These are phyloP conservation scores for Agrypnus murinus DNA, from an alignment of 2,888 invertebrate genomes.

Conservation along the genomic window DNA sequence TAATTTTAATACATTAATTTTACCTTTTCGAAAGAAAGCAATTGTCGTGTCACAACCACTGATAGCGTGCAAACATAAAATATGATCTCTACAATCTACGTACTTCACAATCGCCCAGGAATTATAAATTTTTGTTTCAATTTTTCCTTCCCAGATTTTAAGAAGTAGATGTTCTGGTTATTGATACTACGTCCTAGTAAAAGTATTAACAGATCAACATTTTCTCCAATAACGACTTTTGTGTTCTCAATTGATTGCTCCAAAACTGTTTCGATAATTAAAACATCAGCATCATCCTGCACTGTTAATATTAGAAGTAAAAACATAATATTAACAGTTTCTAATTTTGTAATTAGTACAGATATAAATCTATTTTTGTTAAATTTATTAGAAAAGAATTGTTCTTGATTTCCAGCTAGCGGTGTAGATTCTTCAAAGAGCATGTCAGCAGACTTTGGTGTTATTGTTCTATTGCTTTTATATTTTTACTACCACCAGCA, in stretches of 20 bases:
- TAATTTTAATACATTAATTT: not conserved
- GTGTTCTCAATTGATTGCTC: slow-evolving; percentile 25
- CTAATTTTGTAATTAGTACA: not conserved
- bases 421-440: not conserved
- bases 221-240: slow-evolving; percentile 60
- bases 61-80: slow-evolving; percentile 48
- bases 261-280: not conserved
- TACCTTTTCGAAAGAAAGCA: slow-evolving; percentile 21
- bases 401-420: not conserved
- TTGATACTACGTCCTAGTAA: slow-evolving; percentile 54
- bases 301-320: no score
- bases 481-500: no score
- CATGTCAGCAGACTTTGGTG: no score
- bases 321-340: no score
- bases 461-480: no score
- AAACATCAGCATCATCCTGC: slow-evolving; percentile 5
- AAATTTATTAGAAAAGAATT: not conserved
- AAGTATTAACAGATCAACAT: slow-evolving; percentile 58
- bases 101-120: not conserved
- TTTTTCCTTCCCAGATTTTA: not conserved
- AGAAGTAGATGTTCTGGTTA: slow-evolving; percentile 45
- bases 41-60: slow-evolving; percentile 53
- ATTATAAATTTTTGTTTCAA: not conserved
- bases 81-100: slow-evolving; percentile 40
- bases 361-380: not conserved